phyloP scores from a whole-genome alignment of 1,140 invertebrate species.

The Oncopodura yosiiana region DNA sequence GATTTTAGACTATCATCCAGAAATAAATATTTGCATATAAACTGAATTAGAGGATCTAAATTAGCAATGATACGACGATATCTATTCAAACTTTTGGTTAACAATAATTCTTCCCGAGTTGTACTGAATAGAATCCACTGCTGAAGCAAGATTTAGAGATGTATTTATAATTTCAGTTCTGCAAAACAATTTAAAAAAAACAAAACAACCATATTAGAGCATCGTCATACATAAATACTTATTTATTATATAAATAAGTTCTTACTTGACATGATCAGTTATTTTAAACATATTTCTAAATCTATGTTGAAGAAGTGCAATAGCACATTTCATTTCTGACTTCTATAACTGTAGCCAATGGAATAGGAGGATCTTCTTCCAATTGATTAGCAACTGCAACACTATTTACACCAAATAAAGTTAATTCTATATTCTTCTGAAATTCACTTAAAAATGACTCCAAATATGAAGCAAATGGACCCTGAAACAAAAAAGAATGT shows the following conservation, averaged over 20 bases:
- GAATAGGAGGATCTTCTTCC: constrained; percentile 9
- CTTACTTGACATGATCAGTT: neutral
- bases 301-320: neutral
- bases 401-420: constrained; percentile 13
- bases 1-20: neutral
- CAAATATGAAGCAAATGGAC: constrained; percentile 17
- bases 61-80: constrained; percentile 25
- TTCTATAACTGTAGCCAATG: constrained; percentile 4
- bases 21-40: constrained; percentile 11
- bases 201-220: neutral
- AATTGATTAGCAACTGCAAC: constrained; percentile 18
- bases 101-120: no score
- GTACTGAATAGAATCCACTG: no score
- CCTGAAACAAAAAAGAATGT: constrained; percentile 14
- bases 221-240: neutral
- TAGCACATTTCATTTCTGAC: constrained; percentile 18
- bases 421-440: constrained; percentile 14
- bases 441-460: constrained; percentile 5
- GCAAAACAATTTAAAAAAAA: neutral
- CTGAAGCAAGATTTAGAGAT: neutral
- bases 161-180: neutral
- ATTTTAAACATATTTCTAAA: neutral
- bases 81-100: constrained; percentile 16
- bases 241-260: neutral
- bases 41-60: constrained; percentile 21